Percentiles rank a stretch among this genome's conserved stretches.
These are phyloP conservation scores for Rotaria socialis DNA, from an alignment of 2,888 invertebrate species.

Conservation along the genomic window DNA sequence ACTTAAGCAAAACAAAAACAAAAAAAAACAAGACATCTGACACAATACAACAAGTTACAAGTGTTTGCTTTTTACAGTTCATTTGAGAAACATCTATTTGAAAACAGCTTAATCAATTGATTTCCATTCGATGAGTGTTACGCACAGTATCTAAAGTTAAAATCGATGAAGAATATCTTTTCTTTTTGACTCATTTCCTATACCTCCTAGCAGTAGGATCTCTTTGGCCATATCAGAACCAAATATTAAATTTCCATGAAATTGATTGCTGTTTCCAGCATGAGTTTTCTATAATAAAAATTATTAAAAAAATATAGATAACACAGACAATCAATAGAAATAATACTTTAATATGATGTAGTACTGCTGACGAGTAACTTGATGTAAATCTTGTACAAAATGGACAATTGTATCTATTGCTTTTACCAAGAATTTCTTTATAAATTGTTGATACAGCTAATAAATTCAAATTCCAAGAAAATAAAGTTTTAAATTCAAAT, in stretches of 20 bases:
- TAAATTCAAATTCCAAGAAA: neutral
- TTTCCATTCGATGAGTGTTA: neutral
- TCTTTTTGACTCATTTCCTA: neutral
- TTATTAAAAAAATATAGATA: neutral
- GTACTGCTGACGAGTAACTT: neutral
- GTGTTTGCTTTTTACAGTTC: neutral
- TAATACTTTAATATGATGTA: neutral
- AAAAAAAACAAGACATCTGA: neutral
- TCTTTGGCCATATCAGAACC: neutral
- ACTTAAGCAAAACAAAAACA: neutral
- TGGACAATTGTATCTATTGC: neutral
- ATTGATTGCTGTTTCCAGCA: neutral
- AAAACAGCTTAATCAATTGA: neutral
- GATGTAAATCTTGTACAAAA: constrained; percentile 4
- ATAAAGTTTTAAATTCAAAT: neutral
- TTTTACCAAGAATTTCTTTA: constrained; percentile 23
- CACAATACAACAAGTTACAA: neutral
- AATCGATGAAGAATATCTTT: neutral
- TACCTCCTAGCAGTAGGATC: neutral
- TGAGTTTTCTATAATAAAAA: neutral
- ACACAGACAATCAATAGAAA: neutral
- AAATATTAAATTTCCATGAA: neutral
- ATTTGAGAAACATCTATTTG: neutral
- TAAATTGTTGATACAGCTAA: neutral
- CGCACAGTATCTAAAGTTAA: neutral